Base-by-base conservation (phyloP, 2,113 vertebrate genomes). In the Scomber colias region DNA sequence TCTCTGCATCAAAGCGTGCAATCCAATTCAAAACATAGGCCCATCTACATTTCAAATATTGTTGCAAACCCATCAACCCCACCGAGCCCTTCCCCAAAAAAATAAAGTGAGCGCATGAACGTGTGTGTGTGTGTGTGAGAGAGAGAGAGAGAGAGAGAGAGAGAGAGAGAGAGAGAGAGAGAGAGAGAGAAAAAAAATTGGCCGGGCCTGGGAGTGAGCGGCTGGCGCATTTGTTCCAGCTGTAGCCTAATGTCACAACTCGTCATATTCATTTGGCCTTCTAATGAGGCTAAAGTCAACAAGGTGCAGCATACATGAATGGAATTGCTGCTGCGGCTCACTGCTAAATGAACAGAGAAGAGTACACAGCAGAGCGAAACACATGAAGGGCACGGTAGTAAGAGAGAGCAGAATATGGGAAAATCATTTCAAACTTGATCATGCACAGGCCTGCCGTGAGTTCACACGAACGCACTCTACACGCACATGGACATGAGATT, bases 1-100 rank as follows among this genome's bases (percentile, higher is more conserved):
- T 95, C 93, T 93, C 94, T 93, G 93, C 93, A 95, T 95, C 93
- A 95, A 95, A 95, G 93, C 95, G 91, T 95, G 94, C 92, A 94
- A 95, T 95, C 93, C 92, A 92, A 93, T 96, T 95, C 94, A 92
- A 90, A 93, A 92, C 88, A 92, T 83, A 92, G 89, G 84, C 90
- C 90, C 91, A 91, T 92, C 92, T 94, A 92, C 90, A 85, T 93
- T 89, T 90, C 85, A 89, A 94, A 93, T 92, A 93, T 92, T 82
- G 86, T 81, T 68, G 83, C 79, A 79, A 87, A 84, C 88, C 91
- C 91, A 89, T 89, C 83, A 81, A 83, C 83, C 78, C 82, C 76
- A 67, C 74, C 78, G 4, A 65, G 59, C 74, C 82, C 77, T 53
- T 81, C 64, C 81, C 76, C 61, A 50, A 71, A 82, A 27, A 73